Evolutionary conservation across 2,888 invertebrate genomes (phyloP), one percentile per base, ranked within the genome.

Genomic region (Pelosia muscerda): DNA sequence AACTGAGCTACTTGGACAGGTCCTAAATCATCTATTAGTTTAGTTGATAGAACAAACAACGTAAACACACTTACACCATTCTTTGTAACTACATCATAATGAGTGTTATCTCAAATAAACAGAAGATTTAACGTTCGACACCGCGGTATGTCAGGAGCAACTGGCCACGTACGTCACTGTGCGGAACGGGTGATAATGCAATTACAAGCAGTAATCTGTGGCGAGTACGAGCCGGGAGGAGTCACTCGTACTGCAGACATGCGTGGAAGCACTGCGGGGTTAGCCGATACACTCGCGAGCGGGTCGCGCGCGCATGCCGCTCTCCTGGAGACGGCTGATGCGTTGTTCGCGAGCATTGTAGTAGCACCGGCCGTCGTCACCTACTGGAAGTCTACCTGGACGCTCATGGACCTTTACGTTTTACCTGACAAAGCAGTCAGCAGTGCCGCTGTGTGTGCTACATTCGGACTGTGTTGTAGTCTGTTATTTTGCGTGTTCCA

Each of bases 341-440:
- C 96, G 49, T 85, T 97, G 25, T 95, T 98, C 88, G 97, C 98
- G 64, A 96, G 97, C 76, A 85, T 96, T 15, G 95, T 98, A 49
- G 96, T 98, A 23, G 97, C 97, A 2, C 98, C 98, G 15, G 96
- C 97, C 67, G 97, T 98, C 62, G 97, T 98, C 68, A 96, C 97
- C 74, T 98, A 98, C 90, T 98, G 98, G 98, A 96, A 98, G 75
- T 97, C 98, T 76, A 97, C 97, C 60, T 98, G 98, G 98, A 96
- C 96, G 59, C 95, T 98, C 63, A 96, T 97, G 95, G 97, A 96
- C 85, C 87, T 96, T 64, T 96, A 97, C 88, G 95, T 98, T 68
- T 96, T 96, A 77, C 97, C 97, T 0, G 92, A 95, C 0, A 90
- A 96, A 69, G 89, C 91, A 8, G 91, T 96, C 6, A 81, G 95